A percentile compares a stretch with the other conserved stretches of the same genome.
These are phyloP conservation scores for Myxocyprinus asiaticus DNA, from an alignment of 2,113 vertebrate species.

Conservation along the genomic window DNA sequence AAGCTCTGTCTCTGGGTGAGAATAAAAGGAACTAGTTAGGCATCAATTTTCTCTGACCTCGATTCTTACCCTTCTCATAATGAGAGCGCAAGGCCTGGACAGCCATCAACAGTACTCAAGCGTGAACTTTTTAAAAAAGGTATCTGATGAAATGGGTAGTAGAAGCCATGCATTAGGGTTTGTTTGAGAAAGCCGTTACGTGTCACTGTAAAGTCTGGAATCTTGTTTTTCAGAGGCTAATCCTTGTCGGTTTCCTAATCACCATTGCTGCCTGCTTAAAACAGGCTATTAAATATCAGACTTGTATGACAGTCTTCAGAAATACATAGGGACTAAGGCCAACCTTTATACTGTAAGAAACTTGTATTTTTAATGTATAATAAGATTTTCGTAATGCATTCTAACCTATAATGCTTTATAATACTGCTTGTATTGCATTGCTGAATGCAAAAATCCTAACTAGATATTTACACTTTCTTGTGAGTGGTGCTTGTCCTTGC, in stretches of 20 bases:
- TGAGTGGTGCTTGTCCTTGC: neutral
- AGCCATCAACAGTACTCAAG: constrained; percentile 1
- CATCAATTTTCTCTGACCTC: constrained; percentile 44
- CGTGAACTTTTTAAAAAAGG: constrained; percentile 12
- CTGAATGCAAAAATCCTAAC: no score
- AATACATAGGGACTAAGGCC: neutral
- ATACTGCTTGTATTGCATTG: neutral
- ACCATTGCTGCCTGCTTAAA: constrained; percentile 24
- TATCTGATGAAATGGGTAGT: neutral
- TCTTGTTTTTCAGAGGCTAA: constrained; percentile 31
- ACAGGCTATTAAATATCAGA: constrained; percentile 42
- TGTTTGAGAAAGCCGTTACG: neutral
- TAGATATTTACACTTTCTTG: neutral
- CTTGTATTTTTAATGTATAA: neutral
- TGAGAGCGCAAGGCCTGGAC: neutral
- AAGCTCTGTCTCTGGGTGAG: constrained; percentile 3
- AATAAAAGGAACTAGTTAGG: constrained; percentile 39
- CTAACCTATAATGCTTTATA: neutral
- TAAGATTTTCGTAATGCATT: neutral
- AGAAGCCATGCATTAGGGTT: neutral
- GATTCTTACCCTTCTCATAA: constrained; percentile 29
- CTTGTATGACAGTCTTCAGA: constrained; percentile 15
- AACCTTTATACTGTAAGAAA: neutral
- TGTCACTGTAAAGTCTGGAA: no score
- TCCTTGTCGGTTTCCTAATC: constrained; percentile 47